Base-by-base conservation (phyloP, 2,888 invertebrate species). In the Microctonus brassicae region DNA sequence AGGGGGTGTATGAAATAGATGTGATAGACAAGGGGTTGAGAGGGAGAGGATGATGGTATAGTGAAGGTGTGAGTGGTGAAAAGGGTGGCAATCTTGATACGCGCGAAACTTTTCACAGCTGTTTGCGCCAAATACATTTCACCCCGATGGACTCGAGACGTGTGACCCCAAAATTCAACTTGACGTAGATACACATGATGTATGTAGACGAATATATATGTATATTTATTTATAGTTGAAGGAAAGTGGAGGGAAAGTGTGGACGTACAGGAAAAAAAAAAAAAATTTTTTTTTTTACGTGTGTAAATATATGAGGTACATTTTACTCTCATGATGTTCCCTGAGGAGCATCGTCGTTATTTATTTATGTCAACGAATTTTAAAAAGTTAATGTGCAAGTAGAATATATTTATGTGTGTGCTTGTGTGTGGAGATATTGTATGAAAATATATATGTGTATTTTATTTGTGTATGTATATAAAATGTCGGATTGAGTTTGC, bases 281-380 rank as follows among this genome's bases (percentile, higher is more conserved):
- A 47, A 47, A 47, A 47, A 47, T 17, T 47, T 47, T n/a, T n/a
- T n/a, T n/a, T n/a, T n/a, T n/a, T n/a, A n/a, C 17, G 17, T 47
- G 17, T 47, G 17, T 47, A n/a, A 17, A 47, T 47, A 47, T 47
- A 47, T 47, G 47, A 47, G 7, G 47, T 47, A 47, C 47, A 47
- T n/a, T 47, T 47, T 47, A 47, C 47, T 47, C 47, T 47, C 6
- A 47, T 47, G 47, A 47, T 47, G 58, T 58, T 42, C 58, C 39
- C 39, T 34, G 58, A 33, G 67, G 39, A 47, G 47, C 47, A 47
- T 74, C 69, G 67, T 76, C 69, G 73, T 74, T 65, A 72, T 72
- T 74, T 76, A 74, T 76, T 74, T 69, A 73, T 74, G 71, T 52
- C 73, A 74, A 74, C 70, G 67, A 70, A 73, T 69, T 74, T 74